Evolutionary conservation across 2,888 invertebrate species (phyloP), one percentile per base, ranked within the genome.

Genomic region (Drosophila flavopinicola): DNA sequence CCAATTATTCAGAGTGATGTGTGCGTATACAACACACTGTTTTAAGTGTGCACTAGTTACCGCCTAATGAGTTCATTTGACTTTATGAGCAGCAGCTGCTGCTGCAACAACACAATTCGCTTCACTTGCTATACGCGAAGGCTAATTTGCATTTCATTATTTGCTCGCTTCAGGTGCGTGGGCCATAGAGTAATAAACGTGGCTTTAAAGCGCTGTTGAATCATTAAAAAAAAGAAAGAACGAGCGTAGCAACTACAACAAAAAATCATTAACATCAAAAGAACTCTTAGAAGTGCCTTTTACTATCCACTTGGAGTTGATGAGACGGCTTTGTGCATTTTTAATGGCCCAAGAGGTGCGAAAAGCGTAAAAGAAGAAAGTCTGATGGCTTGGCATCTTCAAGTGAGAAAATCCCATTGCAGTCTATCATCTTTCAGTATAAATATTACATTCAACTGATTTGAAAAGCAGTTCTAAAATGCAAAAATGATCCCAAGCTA

Each of bases 141-240:
- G 64, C 67, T 78, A 80, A 78, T 78, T 78, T 78, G 78, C 78
- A 78, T 80, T 80, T 78, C 67, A 78, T 80, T 78, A 80, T 60
- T 47, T 59, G 48, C 70, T 38, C 56, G 57, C 58, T 49, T 59
- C 72, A 75, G 61, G 58, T 63, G 52, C 57, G 52, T 58, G 35
- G 27, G 24, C 6, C 33, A 37, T 5, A 44, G 42, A 6, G 29
- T 17, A 35, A 56, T 56, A 49, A 52, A 76, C 67, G 54, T 44
- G 33, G 38, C 42, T 9, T 45, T 63, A 53, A 68, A 49, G 33
- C 39, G 30, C 37, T 20, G 41, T 59, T 56, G 39, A 72, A 72
- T 66, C 73, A 56, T 76, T 39, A 66, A 66, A 59, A 47, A 44
- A 47, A 66, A 52, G 24, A 11, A 33, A 32, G 24, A 47, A 7